Evolutionary conservation across 2,797 vertebrate genomes (phyloP).

Genomic region (Acrossocheilus fasciatus): DNA sequence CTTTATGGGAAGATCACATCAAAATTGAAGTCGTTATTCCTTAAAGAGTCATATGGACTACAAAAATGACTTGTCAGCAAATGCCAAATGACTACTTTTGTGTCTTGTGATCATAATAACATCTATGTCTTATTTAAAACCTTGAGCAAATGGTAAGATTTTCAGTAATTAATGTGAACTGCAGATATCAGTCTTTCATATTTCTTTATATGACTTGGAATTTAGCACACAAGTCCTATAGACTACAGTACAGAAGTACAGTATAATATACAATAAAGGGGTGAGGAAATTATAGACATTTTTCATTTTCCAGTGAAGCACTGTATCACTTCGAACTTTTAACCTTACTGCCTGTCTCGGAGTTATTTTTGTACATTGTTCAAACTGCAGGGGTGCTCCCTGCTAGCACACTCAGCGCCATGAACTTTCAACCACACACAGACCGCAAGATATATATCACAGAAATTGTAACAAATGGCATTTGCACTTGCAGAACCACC

Average conservation of each 20-base stretch:
- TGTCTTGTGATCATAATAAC: neutral
- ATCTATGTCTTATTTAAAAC: neutral
- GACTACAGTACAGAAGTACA: neutral
- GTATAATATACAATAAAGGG: neutral
- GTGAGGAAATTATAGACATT: neutral
- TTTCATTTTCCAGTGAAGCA: neutral
- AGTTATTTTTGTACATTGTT: conserved; percentile 20
- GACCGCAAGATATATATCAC: conserved; percentile 3
- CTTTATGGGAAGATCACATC: neutral
- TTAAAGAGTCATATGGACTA: neutral
- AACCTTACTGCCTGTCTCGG: neutral
- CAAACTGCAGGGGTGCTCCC: neutral
- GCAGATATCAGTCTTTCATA: neutral
- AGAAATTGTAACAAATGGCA: conserved; percentile 32
- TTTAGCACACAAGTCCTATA: neutral
- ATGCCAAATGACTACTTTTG: neutral
- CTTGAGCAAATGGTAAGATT: neutral
- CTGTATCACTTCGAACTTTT: neutral
- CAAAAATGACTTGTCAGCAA: neutral
- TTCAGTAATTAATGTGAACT: neutral
- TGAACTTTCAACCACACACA: conserved; percentile 26
- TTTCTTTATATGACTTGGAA: neutral
- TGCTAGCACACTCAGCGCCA: neutral
- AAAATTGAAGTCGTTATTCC: neutral
- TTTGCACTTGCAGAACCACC: conserved; percentile 36